Percentiles rank a stretch among this genome's conserved stretches.
These are phyloP conservation scores for Ciconia boyciana DNA, from an alignment of 2,113 vertebrate genomes.

Conservation along the genomic window DNA sequence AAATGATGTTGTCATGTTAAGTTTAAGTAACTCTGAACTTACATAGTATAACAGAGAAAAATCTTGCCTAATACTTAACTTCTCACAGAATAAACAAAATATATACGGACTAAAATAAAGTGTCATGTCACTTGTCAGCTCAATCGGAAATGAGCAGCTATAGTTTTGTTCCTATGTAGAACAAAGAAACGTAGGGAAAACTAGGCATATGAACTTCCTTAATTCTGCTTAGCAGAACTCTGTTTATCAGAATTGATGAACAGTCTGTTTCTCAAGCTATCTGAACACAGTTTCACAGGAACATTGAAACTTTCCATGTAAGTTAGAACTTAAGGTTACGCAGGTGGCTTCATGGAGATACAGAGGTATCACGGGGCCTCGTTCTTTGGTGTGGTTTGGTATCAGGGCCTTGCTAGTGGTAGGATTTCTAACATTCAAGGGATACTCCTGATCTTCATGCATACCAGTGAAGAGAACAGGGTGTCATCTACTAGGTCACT, in stretches of 20 bases:
- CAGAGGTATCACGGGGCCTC: not conserved
- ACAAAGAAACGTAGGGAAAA: not conserved
- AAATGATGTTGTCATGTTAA: not conserved
- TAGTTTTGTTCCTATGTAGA: not conserved
- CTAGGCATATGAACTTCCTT: not conserved
- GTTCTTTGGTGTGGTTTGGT: not conserved
- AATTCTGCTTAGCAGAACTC: not conserved
- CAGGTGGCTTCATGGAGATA: not conserved
- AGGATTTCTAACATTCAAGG: not conserved
- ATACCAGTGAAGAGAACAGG: not conserved
- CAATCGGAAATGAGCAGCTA: not conserved
- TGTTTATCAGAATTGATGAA: not conserved
- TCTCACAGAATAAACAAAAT: not conserved
- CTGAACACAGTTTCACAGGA: not conserved
- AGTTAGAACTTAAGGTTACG: not conserved
- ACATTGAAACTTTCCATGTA: not conserved
- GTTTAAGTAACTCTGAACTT: not conserved
- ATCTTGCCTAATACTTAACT: not conserved
- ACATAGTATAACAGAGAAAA: not conserved
- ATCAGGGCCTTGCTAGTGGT: not conserved
- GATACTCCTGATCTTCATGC: not conserved
- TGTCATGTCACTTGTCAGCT: not conserved
- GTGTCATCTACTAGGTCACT: not conserved
- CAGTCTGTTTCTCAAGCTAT: not conserved
- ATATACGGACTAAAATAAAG: not conserved